Conservation (phyloP, 2,113 vertebrate species). For the Propithecus coquereli region DNA sequence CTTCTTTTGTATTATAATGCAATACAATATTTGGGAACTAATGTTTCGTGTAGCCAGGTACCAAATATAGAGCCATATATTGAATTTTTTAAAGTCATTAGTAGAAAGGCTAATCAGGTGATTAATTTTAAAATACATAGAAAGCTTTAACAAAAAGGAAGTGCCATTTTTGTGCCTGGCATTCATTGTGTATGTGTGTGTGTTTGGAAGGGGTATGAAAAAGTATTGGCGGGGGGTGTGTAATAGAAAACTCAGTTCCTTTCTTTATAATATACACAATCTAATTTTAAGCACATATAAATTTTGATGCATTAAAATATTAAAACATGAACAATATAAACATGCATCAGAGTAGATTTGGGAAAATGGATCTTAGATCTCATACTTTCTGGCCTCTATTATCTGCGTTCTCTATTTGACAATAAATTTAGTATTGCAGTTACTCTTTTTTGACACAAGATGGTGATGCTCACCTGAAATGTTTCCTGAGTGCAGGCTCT, state of each 20-base stretch:
- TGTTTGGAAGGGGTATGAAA: neutral
- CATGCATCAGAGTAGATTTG: neutral
- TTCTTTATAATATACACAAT: neutral
- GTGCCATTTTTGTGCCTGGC: neutral
- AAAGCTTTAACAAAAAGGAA: neutral
- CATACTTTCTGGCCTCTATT: neutral
- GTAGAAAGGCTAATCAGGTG: neutral
- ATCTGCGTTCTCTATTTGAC: neutral
- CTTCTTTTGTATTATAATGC: neutral
- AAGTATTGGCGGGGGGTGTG: neutral
- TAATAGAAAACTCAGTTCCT: neutral
- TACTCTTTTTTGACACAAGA: conserved; percentile 50
- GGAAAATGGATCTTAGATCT: neutral
- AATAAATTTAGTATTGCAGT: conserved; percentile 21
- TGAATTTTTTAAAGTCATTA: neutral
- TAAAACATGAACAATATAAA: neutral
- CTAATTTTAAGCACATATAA: neutral
- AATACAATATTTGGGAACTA: neutral
- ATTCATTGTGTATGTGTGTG: neutral
- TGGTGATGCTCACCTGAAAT: conserved; percentile 55
- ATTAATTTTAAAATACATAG: neutral
- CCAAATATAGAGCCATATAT: neutral
- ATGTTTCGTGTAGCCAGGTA: neutral
- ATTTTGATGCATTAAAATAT: neutral
- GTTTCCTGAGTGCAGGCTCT: neutral